Evolutionary conservation across 1,140 invertebrate genomes (phyloP).

Genomic region (Periplaneta americana): DNA sequence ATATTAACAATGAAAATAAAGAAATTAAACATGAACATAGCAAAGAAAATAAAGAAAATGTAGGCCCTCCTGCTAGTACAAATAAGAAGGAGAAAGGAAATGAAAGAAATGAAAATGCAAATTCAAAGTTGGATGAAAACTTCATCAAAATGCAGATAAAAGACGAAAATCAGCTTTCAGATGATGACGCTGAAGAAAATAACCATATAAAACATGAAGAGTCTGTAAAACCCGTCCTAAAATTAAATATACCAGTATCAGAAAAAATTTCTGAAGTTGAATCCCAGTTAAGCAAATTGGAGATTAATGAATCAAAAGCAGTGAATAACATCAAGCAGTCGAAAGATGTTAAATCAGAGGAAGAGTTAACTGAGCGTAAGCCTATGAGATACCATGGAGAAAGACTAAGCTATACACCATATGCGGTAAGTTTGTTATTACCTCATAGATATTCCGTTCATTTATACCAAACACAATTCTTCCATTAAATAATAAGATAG

Average conservation of each 20-base stretch:
- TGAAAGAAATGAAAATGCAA: neutral
- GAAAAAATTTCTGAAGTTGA: neutral
- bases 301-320: neutral
- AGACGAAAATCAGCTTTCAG: neutral
- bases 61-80: neutral
- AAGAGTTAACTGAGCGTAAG: neutral
- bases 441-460: neutral
- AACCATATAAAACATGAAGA: neutral
- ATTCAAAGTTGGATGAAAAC: neutral
- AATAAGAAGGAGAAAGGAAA: neutral
- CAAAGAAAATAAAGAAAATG: neutral
- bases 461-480: neutral
- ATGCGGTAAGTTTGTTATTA: neutral
- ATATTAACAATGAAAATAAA: neutral
- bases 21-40: too few species aligned
- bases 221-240: too few species aligned
- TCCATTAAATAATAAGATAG: neutral
- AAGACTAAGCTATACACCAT: neutral
- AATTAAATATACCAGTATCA: neutral
- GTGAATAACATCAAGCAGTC: neutral
- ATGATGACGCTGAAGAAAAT: neutral
- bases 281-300: neutral
- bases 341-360: neutral
- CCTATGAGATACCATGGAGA: neutral
- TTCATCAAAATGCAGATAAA: neutral